phyloP scores from a whole-genome alignment of 2,888 invertebrate species.

The Pycnomerus fuliginosus region DNA sequence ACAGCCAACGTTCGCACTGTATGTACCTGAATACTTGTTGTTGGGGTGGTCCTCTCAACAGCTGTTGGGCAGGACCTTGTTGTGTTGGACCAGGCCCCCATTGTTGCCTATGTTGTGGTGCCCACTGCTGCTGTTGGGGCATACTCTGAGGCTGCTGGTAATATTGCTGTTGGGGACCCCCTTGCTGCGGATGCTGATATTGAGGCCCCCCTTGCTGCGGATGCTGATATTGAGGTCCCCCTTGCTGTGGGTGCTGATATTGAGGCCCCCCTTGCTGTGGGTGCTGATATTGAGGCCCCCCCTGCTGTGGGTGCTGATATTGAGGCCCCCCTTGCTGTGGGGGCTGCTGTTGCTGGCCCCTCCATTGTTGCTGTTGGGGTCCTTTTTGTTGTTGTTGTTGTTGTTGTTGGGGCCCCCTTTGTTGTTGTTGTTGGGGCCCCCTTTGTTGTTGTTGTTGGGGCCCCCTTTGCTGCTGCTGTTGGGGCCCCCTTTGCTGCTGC shows the following conservation, averaged over 20 bases:
- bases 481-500: slow-evolving; percentile 4
- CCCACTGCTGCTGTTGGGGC: slow-evolving; percentile 9
- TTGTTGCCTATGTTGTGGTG: slow-evolving; percentile 5
- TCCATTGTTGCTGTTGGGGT: slow-evolving; percentile 8
- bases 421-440: slow-evolving; percentile 3
- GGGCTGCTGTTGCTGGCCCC: slow-evolving; percentile 6
- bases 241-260: slow-evolving; percentile 11
- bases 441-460: slow-evolving; percentile 10
- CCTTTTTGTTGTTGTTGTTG: slow-evolving; percentile 9
- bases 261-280: slow-evolving; percentile 1
- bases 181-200: slow-evolving; percentile 11
- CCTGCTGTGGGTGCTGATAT: slow-evolving; percentile 9
- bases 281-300: slow-evolving; percentile 3
- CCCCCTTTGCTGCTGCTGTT: slow-evolving; percentile 2
- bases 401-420: slow-evolving; percentile 3
- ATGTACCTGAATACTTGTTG: no score
- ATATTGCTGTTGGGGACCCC: slow-evolving; percentile 4
- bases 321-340: no score
- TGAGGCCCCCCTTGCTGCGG: slow-evolving; percentile 3
- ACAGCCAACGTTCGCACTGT: no score
- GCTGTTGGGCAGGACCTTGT: slow-evolving; percentile 8
- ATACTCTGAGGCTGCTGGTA: no score
- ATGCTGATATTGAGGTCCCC: slow-evolving; percentile 9
- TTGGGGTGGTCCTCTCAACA: slow-evolving; percentile 14
- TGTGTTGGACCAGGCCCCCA: slow-evolving; percentile 17